phyloP scores from a whole-genome alignment of 2,888 invertebrate species.

The Hypolimnas misippus region DNA sequence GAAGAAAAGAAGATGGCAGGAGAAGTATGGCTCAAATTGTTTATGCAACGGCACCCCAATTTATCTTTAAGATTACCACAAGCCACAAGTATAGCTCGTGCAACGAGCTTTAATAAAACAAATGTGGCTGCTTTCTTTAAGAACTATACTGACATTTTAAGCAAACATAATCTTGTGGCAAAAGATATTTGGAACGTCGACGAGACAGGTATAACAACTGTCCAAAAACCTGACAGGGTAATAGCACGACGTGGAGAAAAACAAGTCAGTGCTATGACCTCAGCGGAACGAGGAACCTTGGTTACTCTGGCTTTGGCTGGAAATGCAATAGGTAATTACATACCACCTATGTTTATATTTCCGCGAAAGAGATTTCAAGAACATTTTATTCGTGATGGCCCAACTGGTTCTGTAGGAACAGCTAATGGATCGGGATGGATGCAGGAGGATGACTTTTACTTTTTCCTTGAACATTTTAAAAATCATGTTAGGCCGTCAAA shows the following conservation, averaged over 20 bases:
- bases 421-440: constrained; percentile 51
- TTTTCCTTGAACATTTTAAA: constrained; percentile 29
- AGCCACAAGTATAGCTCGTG: constrained; percentile 39
- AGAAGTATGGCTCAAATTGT: constrained; percentile 31
- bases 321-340: constrained; percentile 41
- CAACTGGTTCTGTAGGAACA: constrained; percentile 42
- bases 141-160: neutral
- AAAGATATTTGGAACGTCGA: constrained; percentile 59
- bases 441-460: constrained; percentile 45
- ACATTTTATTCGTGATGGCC: constrained; percentile 51
- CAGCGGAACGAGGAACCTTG: constrained; percentile 50
- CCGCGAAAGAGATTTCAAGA: constrained; percentile 48
- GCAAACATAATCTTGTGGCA: neutral
- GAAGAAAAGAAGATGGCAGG: constrained; percentile 34
- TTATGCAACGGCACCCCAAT: constrained; percentile 38
- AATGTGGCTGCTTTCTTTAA: constrained; percentile 22
- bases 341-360: constrained; percentile 50
- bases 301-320: constrained; percentile 44
- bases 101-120: constrained; percentile 38
- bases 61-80: constrained; percentile 37
- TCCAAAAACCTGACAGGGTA: constrained; percentile 56
- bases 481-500: constrained; percentile 24
- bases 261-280: constrained; percentile 43
- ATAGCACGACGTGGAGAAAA: constrained; percentile 52
- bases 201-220: constrained; percentile 59